Evolutionary conservation across 2,888 invertebrate species (phyloP).

Genomic region (Notocelia uddmanniana): DNA sequence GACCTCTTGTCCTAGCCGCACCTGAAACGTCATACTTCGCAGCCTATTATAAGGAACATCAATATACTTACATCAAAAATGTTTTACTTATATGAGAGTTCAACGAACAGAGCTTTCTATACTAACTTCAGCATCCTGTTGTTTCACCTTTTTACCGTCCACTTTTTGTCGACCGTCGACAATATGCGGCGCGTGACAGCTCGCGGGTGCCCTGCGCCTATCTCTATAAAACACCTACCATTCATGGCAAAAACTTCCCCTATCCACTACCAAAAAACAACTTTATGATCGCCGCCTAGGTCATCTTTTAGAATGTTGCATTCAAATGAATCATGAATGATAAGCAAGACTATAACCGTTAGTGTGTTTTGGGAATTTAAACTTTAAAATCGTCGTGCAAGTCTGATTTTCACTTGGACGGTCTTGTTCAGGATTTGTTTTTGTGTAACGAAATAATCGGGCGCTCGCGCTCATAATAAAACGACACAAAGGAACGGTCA

Average conservation of each 20-base stretch:
- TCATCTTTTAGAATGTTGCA: conserved; percentile 33
- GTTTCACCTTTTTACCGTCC: conserved; percentile 63
- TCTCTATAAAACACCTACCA: conserved; percentile 60
- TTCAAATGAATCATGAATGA: conserved; percentile 49
- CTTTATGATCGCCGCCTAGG: conserved; percentile 45
- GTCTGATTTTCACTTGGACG: conserved; percentile 45
- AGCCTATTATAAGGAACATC: too few species aligned
- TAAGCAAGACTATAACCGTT: conserved; percentile 48
- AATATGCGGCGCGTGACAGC: conserved; percentile 79
- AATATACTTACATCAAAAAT: background rate
- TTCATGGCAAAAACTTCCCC: conserved; percentile 59
- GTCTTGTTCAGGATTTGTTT: conserved; percentile 59
- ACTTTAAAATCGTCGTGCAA: conserved; percentile 42
- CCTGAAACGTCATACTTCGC: too few species aligned
- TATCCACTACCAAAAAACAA: conserved; percentile 49
- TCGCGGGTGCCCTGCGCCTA: conserved; percentile 76
- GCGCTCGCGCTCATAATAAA: conserved; percentile 67
- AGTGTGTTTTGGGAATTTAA: conserved; percentile 42
- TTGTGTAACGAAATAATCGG: conserved; percentile 71
- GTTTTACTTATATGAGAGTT: conserved; percentile 22
- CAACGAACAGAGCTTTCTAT: conserved; percentile 46
- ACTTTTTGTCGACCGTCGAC: conserved; percentile 67
- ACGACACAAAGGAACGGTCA: conserved; percentile 74
- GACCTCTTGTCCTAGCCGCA: too few species aligned
- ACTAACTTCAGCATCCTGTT: conserved; percentile 42